Percentiles rank a stretch among this genome's conserved stretches.
These are phyloP conservation scores for Brachionus asplanchnoidis DNA, from an alignment of 1,140 invertebrate genomes.

Conservation along the genomic window DNA sequence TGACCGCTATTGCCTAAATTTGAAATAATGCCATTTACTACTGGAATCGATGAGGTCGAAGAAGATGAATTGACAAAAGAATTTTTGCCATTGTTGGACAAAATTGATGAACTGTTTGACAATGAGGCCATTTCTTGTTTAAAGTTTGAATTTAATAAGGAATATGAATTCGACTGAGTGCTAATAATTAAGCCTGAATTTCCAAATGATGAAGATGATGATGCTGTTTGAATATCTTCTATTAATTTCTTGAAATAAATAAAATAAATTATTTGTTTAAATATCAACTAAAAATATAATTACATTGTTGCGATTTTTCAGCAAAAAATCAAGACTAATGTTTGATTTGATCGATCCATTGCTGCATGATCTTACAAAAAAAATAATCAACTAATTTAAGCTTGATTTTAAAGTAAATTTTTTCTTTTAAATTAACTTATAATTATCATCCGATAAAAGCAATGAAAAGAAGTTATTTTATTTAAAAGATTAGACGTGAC, in stretches of 20 bases:
- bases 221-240: constrained; percentile 18
- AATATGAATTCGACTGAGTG: neutral
- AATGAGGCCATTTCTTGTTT: neutral
- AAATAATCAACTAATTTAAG: neutral
- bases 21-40: constrained; percentile 1
- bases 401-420: neutral
- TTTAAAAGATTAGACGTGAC: neutral
- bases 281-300: neutral
- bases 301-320: constrained; percentile 32
- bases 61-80: constrained; percentile 26
- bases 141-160: neutral
- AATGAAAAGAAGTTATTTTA: neutral
- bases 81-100: constrained; percentile 18
- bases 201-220: neutral
- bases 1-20: neutral
- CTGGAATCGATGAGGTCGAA: constrained; percentile 33
- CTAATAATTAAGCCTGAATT: neutral
- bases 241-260: constrained; percentile 27
- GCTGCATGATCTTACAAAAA: constrained; percentile 40
- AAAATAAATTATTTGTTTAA: neutral
- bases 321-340: constrained; percentile 22
- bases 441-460: constrained; percentile 4
- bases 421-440: neutral
- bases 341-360: constrained; percentile 41
- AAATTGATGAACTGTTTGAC: constrained; percentile 16